Conservation (phyloP, 2,888 invertebrate species). For the Apamea anceps region DNA sequence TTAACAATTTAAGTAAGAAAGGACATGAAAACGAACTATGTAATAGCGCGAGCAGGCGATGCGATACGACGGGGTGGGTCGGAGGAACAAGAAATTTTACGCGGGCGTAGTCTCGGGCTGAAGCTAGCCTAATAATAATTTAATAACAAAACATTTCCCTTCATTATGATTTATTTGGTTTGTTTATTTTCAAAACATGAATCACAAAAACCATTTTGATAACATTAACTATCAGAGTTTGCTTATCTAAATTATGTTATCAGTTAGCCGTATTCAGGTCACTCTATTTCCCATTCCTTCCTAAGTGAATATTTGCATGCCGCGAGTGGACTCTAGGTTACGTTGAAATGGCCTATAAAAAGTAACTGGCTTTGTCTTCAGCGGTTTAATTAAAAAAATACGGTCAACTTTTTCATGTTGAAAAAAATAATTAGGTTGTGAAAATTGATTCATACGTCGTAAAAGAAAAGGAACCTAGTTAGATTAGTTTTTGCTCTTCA, state of each 20-base stretch:
- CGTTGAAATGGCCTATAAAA: conserved; percentile 80
- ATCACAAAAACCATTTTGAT: conserved; percentile 41
- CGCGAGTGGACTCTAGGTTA: conserved; percentile 78
- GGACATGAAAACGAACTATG: accelerated
- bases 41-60: not conserved
- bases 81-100: too few relatives aligned
- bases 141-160: not conserved
- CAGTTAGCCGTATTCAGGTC: conserved; percentile 75
- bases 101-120: too few relatives aligned
- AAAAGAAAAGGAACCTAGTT: conserved; percentile 28
- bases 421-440: conserved; percentile 58
- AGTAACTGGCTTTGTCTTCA: conserved; percentile 79
- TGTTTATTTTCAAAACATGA: conserved; percentile 34
- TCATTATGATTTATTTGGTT: not conserved
- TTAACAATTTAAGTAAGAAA: not conserved
- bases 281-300: conserved; percentile 75
- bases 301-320: conserved; percentile 88
- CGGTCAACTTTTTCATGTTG: conserved; percentile 67
- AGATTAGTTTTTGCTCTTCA: conserved; percentile 38
- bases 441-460: conserved; percentile 54
- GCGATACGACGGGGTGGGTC: not conserved
- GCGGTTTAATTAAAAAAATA: conserved; percentile 80
- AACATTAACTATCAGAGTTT: conserved; percentile 41
- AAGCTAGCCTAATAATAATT: not conserved
- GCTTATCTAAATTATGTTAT: conserved; percentile 62